Percentiles rank a stretch among this genome's conserved stretches.
phyloP scores from a whole-genome alignment of 2,113 vertebrate species.

The Datnioides undecimradiatus region DNA sequence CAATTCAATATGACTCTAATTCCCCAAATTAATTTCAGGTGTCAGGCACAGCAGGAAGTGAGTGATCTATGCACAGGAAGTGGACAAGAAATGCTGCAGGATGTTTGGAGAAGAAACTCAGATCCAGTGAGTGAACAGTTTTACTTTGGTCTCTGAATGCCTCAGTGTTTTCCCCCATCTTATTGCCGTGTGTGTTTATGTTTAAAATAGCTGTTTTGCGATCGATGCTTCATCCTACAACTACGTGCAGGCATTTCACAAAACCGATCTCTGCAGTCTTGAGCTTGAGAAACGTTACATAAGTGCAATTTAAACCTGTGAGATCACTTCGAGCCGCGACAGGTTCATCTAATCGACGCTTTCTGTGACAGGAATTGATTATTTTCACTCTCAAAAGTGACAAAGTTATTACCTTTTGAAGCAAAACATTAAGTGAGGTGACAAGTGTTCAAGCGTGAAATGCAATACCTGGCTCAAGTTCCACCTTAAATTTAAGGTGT shows the following conservation, averaged over 20 bases:
- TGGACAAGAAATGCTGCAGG: neutral
- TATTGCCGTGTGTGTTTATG: too few relatives aligned
- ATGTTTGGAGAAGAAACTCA: neutral
- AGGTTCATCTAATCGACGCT: neutral
- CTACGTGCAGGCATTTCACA: neutral
- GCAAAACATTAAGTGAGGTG: slow-evolving; percentile 5
- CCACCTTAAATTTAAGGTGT: slow-evolving; percentile 3
- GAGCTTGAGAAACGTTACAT: neutral
- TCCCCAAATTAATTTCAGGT: neutral
- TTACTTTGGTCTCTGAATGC: neutral
- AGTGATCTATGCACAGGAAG: neutral
- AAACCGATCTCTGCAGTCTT: neutral
- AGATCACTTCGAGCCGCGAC: neutral
- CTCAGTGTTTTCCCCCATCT: too few relatives aligned
- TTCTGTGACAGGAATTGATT: slow-evolving; percentile 9
- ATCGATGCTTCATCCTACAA: neutral
- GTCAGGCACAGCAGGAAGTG: neutral
- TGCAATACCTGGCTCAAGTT: slow-evolving; percentile 4
- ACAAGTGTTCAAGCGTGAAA: slow-evolving; percentile 23
- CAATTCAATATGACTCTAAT: too few relatives aligned
- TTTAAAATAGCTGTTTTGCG: too few relatives aligned
- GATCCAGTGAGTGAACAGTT: neutral
- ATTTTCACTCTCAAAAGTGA: slow-evolving; percentile 16
- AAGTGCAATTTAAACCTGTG: neutral
- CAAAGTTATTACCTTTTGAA: slow-evolving; percentile 18